These are phyloP conservation scores for Psilopogon haemacephalus DNA, from an alignment of 2,113 vertebrate genomes.

Conservation along the genomic window DNA sequence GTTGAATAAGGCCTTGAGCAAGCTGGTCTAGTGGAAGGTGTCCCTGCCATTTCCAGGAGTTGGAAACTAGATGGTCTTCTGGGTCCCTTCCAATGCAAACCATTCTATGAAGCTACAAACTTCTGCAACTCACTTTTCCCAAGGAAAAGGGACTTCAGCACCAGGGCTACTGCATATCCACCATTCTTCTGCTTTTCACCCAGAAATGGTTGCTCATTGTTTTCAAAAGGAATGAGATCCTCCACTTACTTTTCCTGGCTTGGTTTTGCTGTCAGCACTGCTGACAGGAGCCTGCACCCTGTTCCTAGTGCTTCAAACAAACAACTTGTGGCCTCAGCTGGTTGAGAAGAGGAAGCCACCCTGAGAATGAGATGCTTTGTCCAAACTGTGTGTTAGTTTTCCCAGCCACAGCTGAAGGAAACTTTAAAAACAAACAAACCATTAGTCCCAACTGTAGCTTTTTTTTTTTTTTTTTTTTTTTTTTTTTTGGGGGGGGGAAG, in stretches of 20 bases:
- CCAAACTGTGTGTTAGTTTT: background rate
- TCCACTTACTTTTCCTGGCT: slow-evolving; percentile 2
- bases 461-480: background rate
- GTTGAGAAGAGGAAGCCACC: background rate
- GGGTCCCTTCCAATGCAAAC: too few species aligned
- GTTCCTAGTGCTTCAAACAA: background rate
- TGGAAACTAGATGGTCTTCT: too few species aligned
- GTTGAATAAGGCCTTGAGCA: too few species aligned
- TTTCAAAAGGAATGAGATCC: slow-evolving; percentile 43
- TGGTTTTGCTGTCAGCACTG: background rate
- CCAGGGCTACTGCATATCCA: background rate
- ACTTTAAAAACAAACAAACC: background rate
- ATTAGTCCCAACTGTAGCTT: background rate
- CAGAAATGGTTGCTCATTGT: background rate
- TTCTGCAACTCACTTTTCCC: background rate
- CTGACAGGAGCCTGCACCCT: background rate
- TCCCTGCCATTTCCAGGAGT: too few species aligned
- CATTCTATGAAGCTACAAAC: too few species aligned
- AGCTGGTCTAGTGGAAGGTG: too few species aligned
- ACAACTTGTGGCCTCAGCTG: background rate
- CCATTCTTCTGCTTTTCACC: background rate
- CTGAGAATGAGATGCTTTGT: background rate
- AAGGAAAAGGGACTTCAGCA: background rate
- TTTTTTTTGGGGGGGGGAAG: background rate
- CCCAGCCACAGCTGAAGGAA: background rate